Conservation (phyloP, 37 sponge, comb jelly and placozoan genomes). For the Beroe forskalii region DNA sequence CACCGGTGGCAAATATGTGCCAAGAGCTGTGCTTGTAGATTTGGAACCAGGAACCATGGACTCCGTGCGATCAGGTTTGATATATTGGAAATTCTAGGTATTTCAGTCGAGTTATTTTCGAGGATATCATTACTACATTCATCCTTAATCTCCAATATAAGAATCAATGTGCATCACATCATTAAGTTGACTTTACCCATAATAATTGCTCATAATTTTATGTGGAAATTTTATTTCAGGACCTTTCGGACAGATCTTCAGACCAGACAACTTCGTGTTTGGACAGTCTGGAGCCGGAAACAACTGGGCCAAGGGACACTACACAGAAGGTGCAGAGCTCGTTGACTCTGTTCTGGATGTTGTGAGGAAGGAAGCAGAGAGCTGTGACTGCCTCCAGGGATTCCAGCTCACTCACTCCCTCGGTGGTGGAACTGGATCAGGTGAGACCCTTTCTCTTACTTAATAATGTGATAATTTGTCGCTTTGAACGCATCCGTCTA, state of each 20-base stretch:
- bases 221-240: too few species aligned
- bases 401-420: constrained; percentile 61
- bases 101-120: too few species aligned
- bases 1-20: constrained; percentile 69
- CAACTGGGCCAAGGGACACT: constrained; percentile 68
- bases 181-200: too few species aligned
- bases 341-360: constrained; percentile 67
- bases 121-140: too few species aligned
- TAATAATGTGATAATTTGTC: too few species aligned
- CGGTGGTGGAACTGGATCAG: constrained; percentile 68
- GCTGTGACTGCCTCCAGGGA: constrained; percentile 67
- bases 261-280: constrained; percentile 68
- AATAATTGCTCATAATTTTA: too few species aligned
- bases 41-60: constrained; percentile 72
- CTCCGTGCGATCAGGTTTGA: constrained; percentile 64
- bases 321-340: constrained; percentile 83
- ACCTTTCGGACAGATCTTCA: constrained; percentile 66
- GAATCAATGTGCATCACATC: too few species aligned
- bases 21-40: constrained; percentile 67
- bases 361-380: constrained; percentile 59
- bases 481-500: too few species aligned
- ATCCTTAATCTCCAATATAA: too few species aligned
- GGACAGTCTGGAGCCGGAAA: constrained; percentile 67
- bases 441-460: too few species aligned
- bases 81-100: too few species aligned